Evolutionary conservation across 2,888 invertebrate species (phyloP).

Genomic region (Sialis lutaria): DNA sequence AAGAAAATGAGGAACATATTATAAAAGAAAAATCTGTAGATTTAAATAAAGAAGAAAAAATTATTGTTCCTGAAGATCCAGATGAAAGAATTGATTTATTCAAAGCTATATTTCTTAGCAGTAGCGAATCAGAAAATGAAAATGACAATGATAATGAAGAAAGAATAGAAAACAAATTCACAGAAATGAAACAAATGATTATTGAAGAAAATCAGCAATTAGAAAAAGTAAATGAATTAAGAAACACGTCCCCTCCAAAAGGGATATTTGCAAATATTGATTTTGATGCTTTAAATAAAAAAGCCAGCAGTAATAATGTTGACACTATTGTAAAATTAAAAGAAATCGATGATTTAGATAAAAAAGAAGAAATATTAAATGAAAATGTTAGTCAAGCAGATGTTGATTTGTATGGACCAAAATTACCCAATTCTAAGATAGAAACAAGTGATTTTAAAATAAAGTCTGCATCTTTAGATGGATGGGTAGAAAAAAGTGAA

Average conservation of each 20-base stretch:
- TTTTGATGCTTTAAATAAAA: slow-evolving; percentile 36
- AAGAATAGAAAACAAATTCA: slow-evolving; percentile 15
- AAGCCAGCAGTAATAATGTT: slow-evolving; percentile 18
- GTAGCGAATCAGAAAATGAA: slow-evolving; percentile 34
- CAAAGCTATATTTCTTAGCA: slow-evolving; percentile 74
- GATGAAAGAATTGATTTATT: slow-evolving; percentile 62
- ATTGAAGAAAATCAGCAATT: not conserved
- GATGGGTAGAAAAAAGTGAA: slow-evolving; percentile 30
- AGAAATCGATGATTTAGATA: slow-evolving; percentile 5
- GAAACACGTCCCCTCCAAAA: slow-evolving; percentile 50
- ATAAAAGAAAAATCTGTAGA: not conserved
- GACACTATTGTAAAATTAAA: slow-evolving; percentile 8
- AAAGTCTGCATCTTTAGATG: slow-evolving; percentile 22
- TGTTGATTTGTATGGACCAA: slow-evolving; percentile 35
- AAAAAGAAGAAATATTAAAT: slow-evolving; percentile 3
- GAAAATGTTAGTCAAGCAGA: slow-evolving; percentile 6
- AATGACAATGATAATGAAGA: slow-evolving; percentile 14
- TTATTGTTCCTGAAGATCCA: slow-evolving; percentile 17
- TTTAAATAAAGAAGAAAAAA: too few relatives aligned
- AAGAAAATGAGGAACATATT: too few relatives aligned
- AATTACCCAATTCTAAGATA: slow-evolving; percentile 24
- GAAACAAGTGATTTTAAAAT: too few relatives aligned
- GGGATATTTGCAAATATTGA: slow-evolving; percentile 53
- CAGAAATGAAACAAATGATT: slow-evolving; percentile 12
- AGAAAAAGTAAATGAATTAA: slow-evolving; percentile 27